phyloP scores from a whole-genome alignment of 2,797 vertebrate species.

The Esox lucius region DNA sequence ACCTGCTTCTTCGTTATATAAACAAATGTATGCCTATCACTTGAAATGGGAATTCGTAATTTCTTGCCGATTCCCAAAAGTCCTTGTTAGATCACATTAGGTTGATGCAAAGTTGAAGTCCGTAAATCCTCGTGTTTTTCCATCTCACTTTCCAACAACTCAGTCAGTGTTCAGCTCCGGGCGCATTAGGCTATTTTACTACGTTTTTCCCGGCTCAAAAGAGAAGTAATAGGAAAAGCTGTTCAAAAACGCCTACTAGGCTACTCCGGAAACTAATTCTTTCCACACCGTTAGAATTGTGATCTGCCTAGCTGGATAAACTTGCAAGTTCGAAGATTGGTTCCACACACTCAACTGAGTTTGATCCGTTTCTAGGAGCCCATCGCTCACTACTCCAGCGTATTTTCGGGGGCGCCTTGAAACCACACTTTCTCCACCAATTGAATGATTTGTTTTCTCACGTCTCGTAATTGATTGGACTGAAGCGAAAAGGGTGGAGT shows the following conservation, averaged over 20 bases:
- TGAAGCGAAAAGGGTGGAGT: conserved; percentile 35
- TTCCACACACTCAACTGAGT: conserved; percentile 52
- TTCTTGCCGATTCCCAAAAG: conserved; percentile 1
- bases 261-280: conserved; percentile 15
- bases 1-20: neutral
- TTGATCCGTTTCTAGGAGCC: conserved; percentile 62
- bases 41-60: neutral
- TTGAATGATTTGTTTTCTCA: conserved; percentile 67
- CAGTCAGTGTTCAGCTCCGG: neutral
- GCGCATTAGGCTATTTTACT: neutral
- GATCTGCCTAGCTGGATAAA: conserved; percentile 26
- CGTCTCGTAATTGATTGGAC: conserved; percentile 63
- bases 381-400: conserved; percentile 74
- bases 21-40: neutral
- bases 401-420: conserved; percentile 56
- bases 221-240: neutral
- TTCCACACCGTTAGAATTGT: conserved; percentile 5
- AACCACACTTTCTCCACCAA: conserved; percentile 63
- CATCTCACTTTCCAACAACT: conserved; percentile 4
- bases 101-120: conserved; percentile 9
- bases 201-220: neutral
- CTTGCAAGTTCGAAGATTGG: conserved; percentile 38
- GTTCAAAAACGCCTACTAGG: neutral
- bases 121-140: conserved; percentile 3
- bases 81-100: conserved; percentile 16